Base-by-base conservation (phyloP, 2,113 vertebrate genomes). In the Coryphaenoides rupestris region DNA sequence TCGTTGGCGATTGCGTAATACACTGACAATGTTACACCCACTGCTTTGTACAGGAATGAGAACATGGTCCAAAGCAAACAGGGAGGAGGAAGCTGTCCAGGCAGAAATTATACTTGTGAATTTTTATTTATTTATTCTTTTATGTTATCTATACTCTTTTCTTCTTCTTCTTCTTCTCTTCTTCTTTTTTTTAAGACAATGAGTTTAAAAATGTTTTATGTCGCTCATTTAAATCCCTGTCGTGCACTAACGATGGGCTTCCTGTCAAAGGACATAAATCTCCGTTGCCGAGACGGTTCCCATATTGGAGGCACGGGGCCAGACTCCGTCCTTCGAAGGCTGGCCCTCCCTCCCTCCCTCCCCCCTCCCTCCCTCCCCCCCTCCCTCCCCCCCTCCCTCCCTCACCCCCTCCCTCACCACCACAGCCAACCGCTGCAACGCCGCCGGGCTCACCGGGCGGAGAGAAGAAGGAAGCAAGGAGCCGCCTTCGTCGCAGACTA, bases 401-500 rank as follows among this genome's bases (percentile, higher is more conserved):
- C n/a, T n/a, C n/a, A n/a, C n/a, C n/a, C n/a, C n/a, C n/a, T n/a
- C n/a, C n/a, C n/a, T n/a, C n/a, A n/a, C n/a, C 57, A 19, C 15
- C 63, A 19, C 67, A 77, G 59, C 63, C 71, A 78, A 72, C 72
- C 9, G n/a, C n/a, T n/a, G n/a, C n/a, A 40, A 40, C 63, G 55
- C 12, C 50, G 40, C 58, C 55, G 47, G 19, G 63, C 56, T 73
- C 58, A 72, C 64, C 9, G 2, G 33, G 76, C 65, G 65, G 54
- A 68, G 74, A 61, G 53, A n/a, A n/a, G n/a, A 72, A 68, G 63
- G 61, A 76, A 83, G 75, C 16, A 50, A 69, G 62, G 67, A 72
- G 63, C 77, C 21, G 2, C 65, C 58, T 65, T 81, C 50, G 62
- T 65, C 33, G 75, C 74, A 62, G 63, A 65, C 58, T 59, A 55